phyloP scores from a whole-genome alignment of 2,888 invertebrate genomes.

The Calameuta idolon region DNA sequence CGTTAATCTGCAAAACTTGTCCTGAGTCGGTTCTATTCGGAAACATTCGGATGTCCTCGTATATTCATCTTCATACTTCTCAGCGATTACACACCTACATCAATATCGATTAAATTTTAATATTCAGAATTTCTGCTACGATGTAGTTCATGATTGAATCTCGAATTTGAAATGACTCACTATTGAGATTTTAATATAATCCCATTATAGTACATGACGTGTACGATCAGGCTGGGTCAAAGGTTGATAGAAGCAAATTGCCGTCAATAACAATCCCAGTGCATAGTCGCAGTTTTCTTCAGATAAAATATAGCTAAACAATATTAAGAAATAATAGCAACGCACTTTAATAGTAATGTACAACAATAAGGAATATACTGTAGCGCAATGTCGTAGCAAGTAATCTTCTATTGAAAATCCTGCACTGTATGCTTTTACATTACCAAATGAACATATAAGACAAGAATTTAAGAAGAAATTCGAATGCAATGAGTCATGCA shows the following conservation, averaged over 20 bases:
- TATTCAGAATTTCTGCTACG: not conserved
- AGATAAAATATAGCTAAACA: not conserved
- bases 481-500: not conserved
- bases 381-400: not conserved
- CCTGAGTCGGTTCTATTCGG: not conserved
- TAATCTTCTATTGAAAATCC: not conserved
- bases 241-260: not conserved
- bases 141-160: not conserved
- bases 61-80: not conserved
- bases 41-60: not conserved
- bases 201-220: not conserved
- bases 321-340: not conserved
- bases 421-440: not conserved
- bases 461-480: not conserved
- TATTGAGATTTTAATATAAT: not conserved
- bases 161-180: not conserved
- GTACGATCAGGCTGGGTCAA: not conserved
- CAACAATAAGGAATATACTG: not conserved
- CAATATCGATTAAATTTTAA: not conserved
- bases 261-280: not conserved
- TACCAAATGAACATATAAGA: not conserved
- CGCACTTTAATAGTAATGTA: not conserved
- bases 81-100: not conserved
- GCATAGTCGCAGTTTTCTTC: not conserved
- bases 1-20: not conserved